Base-by-base conservation (phyloP, 2,888 invertebrate genomes). In the Odontocolon sp. region DNA sequence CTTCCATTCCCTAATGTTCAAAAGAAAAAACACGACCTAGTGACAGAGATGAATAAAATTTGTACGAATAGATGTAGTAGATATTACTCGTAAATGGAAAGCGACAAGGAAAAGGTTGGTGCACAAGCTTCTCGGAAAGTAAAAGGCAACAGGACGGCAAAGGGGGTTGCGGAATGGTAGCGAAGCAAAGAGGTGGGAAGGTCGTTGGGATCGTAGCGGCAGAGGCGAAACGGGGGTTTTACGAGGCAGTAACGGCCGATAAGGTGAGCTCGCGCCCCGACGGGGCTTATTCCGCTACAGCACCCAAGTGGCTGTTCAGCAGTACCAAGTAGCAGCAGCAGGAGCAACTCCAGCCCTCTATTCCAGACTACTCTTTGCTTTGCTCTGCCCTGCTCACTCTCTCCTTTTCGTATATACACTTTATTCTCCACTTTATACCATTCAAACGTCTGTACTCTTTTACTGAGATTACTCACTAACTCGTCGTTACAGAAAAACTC, bases 181-280 rank as follows among this genome's bases (percentile, higher is more conserved):
- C 73, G 67, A 8, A 70, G 79, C 57, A 63, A 59, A 77, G 74
- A 81, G 80, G 70, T 77, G 76, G 45, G 38, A 38, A 79, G 80
- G 77, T 70, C 47, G 78, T 59, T 54, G 74, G 67, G 76, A 73
- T 63, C 69, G 79, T 66, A 79, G 81, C 78, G 81, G 84, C 77
- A 81, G 85, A 86, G 84, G 86, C 83, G 86, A 86, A 88, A 86
- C 86, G 84, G 82, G 84, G 84, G 85, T 86, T 90, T 90, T 90
- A 90, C 90, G 90, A 90, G 90, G 89, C 90, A 90, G 90, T 89
- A 89, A 90, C 90, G 89, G 88, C 89, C 90, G 90, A 90, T 90
- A 90, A 90, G 90, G 90, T 88, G 90, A 90, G 89, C 89, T 88
- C 83, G 85, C 83, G 77, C 84, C 83, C 86, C 85, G 85, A 81